Percentiles rank a stretch among this genome's conserved stretches.
These are phyloP conservation scores for Gnathonemus longibarbis DNA, from an alignment of 2,113 vertebrate genomes.

Conservation along the genomic window DNA sequence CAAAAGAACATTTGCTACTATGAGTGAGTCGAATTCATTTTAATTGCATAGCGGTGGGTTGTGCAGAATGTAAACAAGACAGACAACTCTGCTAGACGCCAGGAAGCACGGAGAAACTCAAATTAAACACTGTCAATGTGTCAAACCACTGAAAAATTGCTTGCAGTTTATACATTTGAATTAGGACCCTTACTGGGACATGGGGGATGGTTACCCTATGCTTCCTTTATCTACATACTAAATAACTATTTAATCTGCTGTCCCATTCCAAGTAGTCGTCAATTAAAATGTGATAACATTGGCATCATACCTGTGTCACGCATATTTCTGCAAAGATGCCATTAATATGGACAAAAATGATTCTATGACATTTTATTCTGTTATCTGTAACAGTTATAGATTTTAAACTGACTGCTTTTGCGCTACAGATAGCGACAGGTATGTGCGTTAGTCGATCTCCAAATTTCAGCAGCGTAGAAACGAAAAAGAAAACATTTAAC, in stretches of 20 bases:
- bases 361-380: background rate
- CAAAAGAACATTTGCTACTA: background rate
- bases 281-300: background rate
- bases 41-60: background rate
- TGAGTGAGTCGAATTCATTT: background rate
- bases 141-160: background rate
- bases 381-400: background rate
- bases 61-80: background rate
- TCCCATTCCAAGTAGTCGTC: background rate
- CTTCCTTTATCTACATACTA: background rate
- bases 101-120: background rate
- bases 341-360: background rate
- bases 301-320: background rate
- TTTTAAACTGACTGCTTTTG: background rate
- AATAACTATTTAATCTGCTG: background rate
- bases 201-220: background rate
- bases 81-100: background rate
- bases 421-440: background rate
- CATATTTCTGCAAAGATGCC: background rate
- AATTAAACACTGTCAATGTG: conserved; percentile 2
- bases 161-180: background rate
- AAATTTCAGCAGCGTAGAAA: background rate
- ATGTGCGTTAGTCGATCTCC: background rate
- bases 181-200: background rate
- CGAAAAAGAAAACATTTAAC: background rate